A percentile compares a stretch with the other conserved stretches of the same genome.
These are phyloP conservation scores for Brachionus rotundiformis DNA, from an alignment of 1,140 invertebrate genomes.

Conservation along the genomic window DNA sequence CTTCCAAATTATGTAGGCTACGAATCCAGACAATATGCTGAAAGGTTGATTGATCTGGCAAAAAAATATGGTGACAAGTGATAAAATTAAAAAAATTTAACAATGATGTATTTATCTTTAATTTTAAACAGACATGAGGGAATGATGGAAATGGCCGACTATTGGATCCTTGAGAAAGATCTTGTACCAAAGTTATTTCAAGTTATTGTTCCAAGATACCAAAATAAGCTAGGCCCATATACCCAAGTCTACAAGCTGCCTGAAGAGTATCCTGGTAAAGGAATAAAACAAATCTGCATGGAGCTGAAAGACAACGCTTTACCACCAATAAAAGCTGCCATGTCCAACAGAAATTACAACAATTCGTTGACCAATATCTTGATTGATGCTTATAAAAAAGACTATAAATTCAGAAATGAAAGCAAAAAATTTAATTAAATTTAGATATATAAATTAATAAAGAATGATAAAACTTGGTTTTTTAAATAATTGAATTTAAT, in stretches of 20 bases:
- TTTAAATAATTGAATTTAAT: background rate
- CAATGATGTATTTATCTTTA: too few species aligned
- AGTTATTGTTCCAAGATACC: conserved; percentile 48
- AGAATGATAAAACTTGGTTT: background rate
- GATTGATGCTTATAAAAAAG: conserved; percentile 32
- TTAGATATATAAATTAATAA: background rate
- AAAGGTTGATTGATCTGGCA: conserved; percentile 51
- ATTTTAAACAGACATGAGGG: conserved; percentile 48
- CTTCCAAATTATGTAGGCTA: conserved; percentile 45
- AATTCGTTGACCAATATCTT: conserved; percentile 44
- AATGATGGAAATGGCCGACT: conserved; percentile 52
- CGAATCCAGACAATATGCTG: conserved; percentile 52
- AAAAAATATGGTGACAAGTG: conserved; percentile 53
- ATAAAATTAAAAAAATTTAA: background rate
- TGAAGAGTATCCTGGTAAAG: conserved; percentile 40
- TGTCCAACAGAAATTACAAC: background rate
- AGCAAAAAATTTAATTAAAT: background rate
- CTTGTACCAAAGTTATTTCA: conserved; percentile 49
- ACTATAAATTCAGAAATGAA: conserved; percentile 31
- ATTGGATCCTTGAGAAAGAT: conserved; percentile 52
- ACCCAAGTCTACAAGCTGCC: conserved; percentile 43
- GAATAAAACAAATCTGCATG: conserved; percentile 31
- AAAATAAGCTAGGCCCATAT: conserved; percentile 49
- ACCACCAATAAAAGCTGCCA: conserved; percentile 18
- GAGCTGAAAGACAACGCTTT: conserved; percentile 38